A percentile compares a stretch with the other conserved stretches of the same genome.
Evolutionary conservation across 92 coral and sea anemone genomes (phyloP).

Genomic region (Phymanthus crucifer): DNA sequence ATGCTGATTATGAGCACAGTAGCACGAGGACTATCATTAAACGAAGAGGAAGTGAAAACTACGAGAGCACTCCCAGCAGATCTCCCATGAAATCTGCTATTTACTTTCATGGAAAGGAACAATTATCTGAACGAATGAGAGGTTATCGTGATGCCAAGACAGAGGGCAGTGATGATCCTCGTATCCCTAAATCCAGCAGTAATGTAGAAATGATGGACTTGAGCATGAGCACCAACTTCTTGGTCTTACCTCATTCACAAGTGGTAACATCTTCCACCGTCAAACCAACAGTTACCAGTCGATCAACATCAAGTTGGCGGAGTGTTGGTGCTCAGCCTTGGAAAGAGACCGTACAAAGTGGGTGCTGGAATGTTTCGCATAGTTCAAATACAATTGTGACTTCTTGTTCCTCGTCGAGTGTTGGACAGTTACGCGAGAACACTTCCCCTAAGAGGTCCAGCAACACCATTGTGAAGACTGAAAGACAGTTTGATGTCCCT

Average conservation of each 20-base stretch:
- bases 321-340: conserved; percentile 2
- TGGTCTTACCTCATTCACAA: conserved; percentile 58
- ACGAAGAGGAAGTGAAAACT: neutral
- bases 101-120: conserved; percentile 1
- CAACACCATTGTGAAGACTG: neutral
- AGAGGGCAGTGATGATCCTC: neutral
- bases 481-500: neutral
- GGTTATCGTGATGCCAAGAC: neutral
- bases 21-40: neutral
- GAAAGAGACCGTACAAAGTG: neutral
- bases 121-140: neutral
- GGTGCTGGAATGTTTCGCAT: conserved; percentile 7
- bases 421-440: neutral
- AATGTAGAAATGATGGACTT: conserved; percentile 78
- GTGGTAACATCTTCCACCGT: neutral
- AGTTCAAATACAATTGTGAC: neutral
- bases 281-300: neutral
- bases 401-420: conserved; percentile 10
- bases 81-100: neutral
- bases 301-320: conserved; percentile 1
- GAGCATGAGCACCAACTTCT: conserved; percentile 67
- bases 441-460: conserved; percentile 6
- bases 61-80: neutral
- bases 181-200: neutral
- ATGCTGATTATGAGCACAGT: neutral